Conservation (phyloP, 2,113 vertebrate genomes). For the Myxocyprinus asiaticus region DNA sequence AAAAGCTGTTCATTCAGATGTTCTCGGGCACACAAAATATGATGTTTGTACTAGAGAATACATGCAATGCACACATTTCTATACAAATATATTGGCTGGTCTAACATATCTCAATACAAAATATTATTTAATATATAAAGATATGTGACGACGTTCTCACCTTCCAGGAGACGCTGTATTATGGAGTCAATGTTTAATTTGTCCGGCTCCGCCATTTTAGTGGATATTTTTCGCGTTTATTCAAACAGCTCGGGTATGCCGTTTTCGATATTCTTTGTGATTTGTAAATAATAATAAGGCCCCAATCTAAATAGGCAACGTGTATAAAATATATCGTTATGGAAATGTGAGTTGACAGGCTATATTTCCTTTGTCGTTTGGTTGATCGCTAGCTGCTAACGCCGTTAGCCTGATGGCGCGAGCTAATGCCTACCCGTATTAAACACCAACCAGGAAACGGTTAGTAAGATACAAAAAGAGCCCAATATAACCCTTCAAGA, state of each 20-base stretch:
- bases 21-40: neutral
- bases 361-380: conserved; percentile 52
- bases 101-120: neutral
- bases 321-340: conserved; percentile 33
- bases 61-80: neutral
- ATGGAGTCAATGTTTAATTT: conserved; percentile 97
- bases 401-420: conserved; percentile 44
- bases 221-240: conserved; percentile 66
- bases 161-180: conserved; percentile 94
- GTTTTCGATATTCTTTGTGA: conserved; percentile 58
- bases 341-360: conserved; percentile 35
- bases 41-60: neutral
- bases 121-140: neutral
- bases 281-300: conserved; percentile 35
- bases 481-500: conserved; percentile 36
- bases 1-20: neutral
- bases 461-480: conserved; percentile 21
- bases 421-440: conserved; percentile 53
- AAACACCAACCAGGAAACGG: conserved; percentile 36
- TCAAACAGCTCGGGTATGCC: conserved; percentile 63
- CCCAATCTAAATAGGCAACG: conserved; percentile 5
- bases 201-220: conserved; percentile 84
- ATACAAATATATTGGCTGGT: neutral
- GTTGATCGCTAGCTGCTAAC: conserved; percentile 46
- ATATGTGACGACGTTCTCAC: conserved; percentile 66